These are phyloP conservation scores for Perccottus glenii DNA, from an alignment of 2,113 vertebrate genomes.

Conservation along the genomic window DNA sequence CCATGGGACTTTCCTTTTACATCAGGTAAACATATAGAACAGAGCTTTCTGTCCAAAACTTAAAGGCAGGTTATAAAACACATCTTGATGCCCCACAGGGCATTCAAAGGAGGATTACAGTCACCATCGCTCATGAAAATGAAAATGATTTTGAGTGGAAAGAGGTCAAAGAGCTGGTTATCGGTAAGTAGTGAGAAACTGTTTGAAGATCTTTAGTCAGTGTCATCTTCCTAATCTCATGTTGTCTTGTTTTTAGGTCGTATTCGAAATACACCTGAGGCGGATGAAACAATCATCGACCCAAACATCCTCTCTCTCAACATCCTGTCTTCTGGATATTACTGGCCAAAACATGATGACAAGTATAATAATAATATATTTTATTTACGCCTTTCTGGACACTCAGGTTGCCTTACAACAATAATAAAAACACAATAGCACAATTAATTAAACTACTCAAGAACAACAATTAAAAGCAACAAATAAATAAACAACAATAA, in stretches of 20 bases:
- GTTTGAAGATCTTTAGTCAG: background rate
- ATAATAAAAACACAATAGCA: too few species aligned
- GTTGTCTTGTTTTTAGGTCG: slow-evolving; percentile 81
- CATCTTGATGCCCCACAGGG: slow-evolving; percentile 77
- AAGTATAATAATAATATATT: slow-evolving; percentile 76
- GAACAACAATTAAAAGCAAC: too few species aligned
- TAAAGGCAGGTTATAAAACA: background rate
- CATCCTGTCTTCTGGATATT: slow-evolving; percentile 90
- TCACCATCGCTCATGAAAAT: slow-evolving; percentile 93
- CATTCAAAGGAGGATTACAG: slow-evolving; percentile 94
- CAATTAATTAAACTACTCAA: too few species aligned
- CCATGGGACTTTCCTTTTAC: slow-evolving; percentile 93
- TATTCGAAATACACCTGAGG: slow-evolving; percentile 95
- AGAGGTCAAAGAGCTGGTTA: slow-evolving; percentile 96
- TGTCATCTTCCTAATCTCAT: background rate
- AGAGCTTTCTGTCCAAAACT: background rate
- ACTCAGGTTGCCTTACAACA: too few species aligned
- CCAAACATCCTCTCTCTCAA: slow-evolving; percentile 98
- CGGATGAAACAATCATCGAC: slow-evolving; percentile 94
- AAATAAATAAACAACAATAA: too few species aligned
- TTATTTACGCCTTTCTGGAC: too few species aligned
- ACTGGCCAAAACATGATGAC: slow-evolving; percentile 91
- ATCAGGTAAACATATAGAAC: slow-evolving; percentile 83
- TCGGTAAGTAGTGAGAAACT: slow-evolving; percentile 82
- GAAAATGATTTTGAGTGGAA: slow-evolving; percentile 94